Base-by-base conservation (phyloP, 2,888 invertebrate genomes). In the Elegia similella region DNA sequence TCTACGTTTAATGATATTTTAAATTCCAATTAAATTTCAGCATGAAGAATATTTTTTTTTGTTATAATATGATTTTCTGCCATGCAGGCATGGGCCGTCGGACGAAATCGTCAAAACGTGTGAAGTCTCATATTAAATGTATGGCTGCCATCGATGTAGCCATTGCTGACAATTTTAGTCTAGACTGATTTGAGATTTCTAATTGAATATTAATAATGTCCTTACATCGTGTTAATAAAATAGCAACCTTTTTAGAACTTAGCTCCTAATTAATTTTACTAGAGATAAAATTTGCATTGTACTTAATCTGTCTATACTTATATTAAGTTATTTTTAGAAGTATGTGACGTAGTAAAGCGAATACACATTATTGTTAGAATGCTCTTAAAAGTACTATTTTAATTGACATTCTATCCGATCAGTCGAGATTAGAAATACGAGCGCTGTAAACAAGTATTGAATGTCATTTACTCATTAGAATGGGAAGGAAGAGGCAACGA, bases 121-220 rank as follows among this genome's bases (percentile, higher is more conserved):
- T 52, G 34, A 57, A 32, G n/a, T 23, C 46, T 52, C 52, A 53
- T 57, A 47, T 53, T 46, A 47, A 53, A 57, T 57, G 56, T 16
- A 56, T 50, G 13, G 15, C 15, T 29, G 23, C 42, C 56, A 48
- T 56, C 42, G 42, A 48, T 42, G 42, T 56, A 42, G 38, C 42
- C 30, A 32, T 56, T 13, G 42, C 17, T 6, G 47, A 47, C 56
- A 15, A 48, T 48, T 56, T 50, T 56, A 30, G 42, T 29, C 15
- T 48, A 48, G 44, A 55, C 44, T 55, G 44, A 54, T 43, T 16
- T 34, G 54, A 32, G 15, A 32, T 55, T 17, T 15, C 3, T 34
- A 17, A 2, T 34, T 0, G 2, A 38, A 16, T 50, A 50, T 34
- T 13, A 16, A 34, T 17, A 34, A 47, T 3, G 13, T 48, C 7